Conservation (phyloP, 2,113 vertebrate genomes). For the Thalassarche chlororhynchos region DNA sequence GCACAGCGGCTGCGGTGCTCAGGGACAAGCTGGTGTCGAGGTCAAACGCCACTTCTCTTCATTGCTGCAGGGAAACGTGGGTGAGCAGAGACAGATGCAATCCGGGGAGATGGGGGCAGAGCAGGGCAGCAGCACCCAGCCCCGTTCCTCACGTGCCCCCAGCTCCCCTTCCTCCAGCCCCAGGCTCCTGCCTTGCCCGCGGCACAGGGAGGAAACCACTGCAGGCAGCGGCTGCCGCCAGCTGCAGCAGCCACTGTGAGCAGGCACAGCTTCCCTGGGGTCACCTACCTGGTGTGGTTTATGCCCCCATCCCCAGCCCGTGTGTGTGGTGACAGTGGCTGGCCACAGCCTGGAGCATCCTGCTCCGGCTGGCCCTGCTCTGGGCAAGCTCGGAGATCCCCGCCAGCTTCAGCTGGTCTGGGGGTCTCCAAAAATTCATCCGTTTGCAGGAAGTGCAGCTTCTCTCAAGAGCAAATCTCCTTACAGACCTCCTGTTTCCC, state of each 20-base stretch:
- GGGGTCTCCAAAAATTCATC: background rate
- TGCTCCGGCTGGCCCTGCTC: background rate
- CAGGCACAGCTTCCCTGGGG: background rate
- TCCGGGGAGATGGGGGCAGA: background rate
- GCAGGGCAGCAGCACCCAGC: background rate
- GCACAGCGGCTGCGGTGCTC: background rate
- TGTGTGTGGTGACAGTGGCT: background rate
- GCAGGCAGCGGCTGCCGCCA: background rate
- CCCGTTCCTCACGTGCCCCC: background rate
- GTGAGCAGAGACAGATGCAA: background rate
- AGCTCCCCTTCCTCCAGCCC: background rate
- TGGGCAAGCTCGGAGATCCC: background rate
- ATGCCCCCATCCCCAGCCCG: background rate
- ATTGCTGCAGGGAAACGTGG: background rate
- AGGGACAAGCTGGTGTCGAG: background rate
- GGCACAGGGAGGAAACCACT: background rate
- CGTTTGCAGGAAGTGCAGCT: background rate
- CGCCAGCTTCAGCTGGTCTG: background rate
- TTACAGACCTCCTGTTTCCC: background rate
- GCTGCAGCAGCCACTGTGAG: background rate
- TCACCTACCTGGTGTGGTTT: background rate
- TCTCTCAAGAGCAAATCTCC: background rate
- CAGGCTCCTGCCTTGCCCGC: background rate
- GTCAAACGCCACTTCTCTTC: background rate
- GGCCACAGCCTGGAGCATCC: accelerated